These are phyloP conservation scores for Euzophera pinguis DNA, from an alignment of 2,888 invertebrate genomes.

Conservation along the genomic window DNA sequence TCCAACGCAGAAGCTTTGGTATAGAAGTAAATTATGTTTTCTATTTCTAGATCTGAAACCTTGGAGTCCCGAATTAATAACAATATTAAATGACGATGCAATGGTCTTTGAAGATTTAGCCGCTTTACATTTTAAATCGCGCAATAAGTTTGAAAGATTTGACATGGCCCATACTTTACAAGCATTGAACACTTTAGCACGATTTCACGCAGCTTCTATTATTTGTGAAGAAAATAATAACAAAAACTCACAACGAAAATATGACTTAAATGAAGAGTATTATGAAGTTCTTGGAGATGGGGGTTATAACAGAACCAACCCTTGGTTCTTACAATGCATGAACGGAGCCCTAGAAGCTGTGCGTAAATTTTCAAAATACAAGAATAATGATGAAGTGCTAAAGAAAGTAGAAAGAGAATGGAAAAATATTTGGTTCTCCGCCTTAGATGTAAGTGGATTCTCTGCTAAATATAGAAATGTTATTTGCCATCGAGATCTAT, in stretches of 20 bases:
- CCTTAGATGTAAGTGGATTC: conserved; percentile 41
- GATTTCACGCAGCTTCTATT: conserved; percentile 75
- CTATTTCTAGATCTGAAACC: conserved; percentile 46
- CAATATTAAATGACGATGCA: conserved; percentile 45
- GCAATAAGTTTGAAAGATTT: conserved; percentile 56
- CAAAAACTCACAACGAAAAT: conserved; percentile 38
- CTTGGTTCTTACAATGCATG: conserved; percentile 63
- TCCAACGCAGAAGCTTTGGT: no score
- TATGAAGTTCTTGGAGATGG: conserved; percentile 37
- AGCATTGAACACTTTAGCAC: conserved; percentile 65
- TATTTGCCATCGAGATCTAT: conserved; percentile 81
- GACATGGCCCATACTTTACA: conserved; percentile 67
- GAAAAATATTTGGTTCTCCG: conserved; percentile 47
- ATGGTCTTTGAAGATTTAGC: conserved; percentile 68
- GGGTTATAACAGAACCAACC: conserved; percentile 43
- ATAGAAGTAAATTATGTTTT: not conserved
- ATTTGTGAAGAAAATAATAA: conserved; percentile 68
- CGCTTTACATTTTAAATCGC: conserved; percentile 43
- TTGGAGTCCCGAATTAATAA: conserved; percentile 55
- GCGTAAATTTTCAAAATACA: conserved; percentile 51
- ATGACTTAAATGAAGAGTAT: conserved; percentile 50
- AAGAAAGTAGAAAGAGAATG: conserved; percentile 44
- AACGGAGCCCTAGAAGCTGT: conserved; percentile 53
- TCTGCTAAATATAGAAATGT: conserved; percentile 67
- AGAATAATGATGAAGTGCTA: conserved; percentile 29